phyloP scores from a whole-genome alignment of 1,140 invertebrate genomes.

The Littorina saxatilis region DNA sequence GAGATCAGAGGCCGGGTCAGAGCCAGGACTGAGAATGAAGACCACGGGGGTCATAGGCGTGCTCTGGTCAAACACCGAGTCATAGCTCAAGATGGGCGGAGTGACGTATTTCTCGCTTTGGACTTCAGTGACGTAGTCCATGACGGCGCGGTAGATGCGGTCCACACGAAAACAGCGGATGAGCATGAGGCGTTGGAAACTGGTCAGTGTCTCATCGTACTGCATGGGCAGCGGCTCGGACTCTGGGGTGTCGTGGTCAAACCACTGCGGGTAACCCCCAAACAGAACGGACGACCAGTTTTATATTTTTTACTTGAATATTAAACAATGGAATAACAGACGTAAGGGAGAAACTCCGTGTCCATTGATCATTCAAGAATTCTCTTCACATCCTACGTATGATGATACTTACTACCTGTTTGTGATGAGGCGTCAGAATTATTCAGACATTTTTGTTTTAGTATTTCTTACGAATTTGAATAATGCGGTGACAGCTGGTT shows the following conservation, averaged over 20 bases:
- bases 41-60: slow-evolving; percentile 85
- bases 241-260: slow-evolving; percentile 85
- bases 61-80: slow-evolving; percentile 87
- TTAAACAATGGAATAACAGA: too few species aligned
- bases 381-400: too few species aligned
- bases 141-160: slow-evolving; percentile 85
- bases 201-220: slow-evolving; percentile 79
- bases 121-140: slow-evolving; percentile 77
- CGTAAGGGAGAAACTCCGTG: too few species aligned
- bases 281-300: too few species aligned
- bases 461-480: too few species aligned
- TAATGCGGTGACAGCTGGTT: too few species aligned
- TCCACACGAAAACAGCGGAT: slow-evolving; percentile 90
- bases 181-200: slow-evolving; percentile 86
- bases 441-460: too few species aligned
- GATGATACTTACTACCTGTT: too few species aligned
- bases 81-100: slow-evolving; percentile 86
- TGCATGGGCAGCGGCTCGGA: slow-evolving; percentile 79
- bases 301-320: too few species aligned
- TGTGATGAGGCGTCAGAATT: too few species aligned
- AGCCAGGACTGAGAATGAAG: slow-evolving; percentile 89
- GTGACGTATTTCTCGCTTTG: slow-evolving; percentile 90
- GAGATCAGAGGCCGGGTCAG: slow-evolving; percentile 88
- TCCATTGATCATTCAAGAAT: too few species aligned
- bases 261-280: slow-evolving; percentile 87